These are phyloP conservation scores for Acanthurus lineatus DNA, from an alignment of 2,797 vertebrate genomes.

Conservation along the genomic window DNA sequence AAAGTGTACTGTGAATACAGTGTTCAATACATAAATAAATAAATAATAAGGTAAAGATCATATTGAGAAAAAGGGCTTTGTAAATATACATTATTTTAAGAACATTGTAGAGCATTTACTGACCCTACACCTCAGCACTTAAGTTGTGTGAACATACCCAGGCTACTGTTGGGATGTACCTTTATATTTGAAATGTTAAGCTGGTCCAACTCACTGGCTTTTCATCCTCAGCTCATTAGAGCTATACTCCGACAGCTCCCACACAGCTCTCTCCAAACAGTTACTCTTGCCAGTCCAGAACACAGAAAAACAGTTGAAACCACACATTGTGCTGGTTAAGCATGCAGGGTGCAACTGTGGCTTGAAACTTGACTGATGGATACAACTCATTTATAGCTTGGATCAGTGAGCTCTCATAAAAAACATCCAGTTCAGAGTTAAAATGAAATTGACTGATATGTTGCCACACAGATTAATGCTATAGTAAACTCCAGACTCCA, in stretches of 20 bases:
- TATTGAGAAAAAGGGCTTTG: neutral
- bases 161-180: conserved; percentile 7
- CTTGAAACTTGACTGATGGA: conserved; percentile 11
- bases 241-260: conserved; percentile 31
- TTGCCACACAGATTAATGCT: neutral
- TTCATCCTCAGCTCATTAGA: conserved; percentile 44
- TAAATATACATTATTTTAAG: neutral
- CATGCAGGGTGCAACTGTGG: neutral
- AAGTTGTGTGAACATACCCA: neutral
- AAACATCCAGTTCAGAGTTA: neutral
- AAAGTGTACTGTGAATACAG: neutral
- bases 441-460: neutral
- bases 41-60: conserved; percentile 14
- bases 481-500: conserved; percentile 12
- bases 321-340: neutral
- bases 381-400: neutral
- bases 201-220: conserved; percentile 22
- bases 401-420: neutral
- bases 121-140: neutral
- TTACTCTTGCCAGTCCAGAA: conserved; percentile 8
- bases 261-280: conserved; percentile 32
- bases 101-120: conserved; percentile 21
- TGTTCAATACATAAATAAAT: neutral
- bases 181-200: conserved; percentile 32
- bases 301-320: conserved; percentile 15